Conservation (phyloP, 2,113 vertebrate species). For the Apistogramma diplotaenia region DNA sequence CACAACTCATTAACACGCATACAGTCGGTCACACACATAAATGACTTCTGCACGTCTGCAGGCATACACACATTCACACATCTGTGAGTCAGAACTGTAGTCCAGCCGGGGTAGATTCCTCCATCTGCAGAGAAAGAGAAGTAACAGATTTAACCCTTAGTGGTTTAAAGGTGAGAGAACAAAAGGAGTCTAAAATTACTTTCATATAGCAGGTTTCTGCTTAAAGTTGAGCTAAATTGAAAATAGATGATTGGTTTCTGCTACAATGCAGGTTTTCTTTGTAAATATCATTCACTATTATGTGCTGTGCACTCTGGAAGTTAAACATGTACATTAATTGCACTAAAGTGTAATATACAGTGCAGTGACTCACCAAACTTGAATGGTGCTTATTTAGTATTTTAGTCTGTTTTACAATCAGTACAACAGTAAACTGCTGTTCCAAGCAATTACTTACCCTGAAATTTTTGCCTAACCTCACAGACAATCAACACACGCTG, state of each 20-base stretch:
- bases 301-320: not conserved
- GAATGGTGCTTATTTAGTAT: not conserved
- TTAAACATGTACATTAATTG: not conserved
- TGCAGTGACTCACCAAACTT: not conserved
- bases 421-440: not conserved
- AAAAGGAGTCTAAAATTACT: not conserved
- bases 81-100: slow-evolving; percentile 38
- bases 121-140: slow-evolving; percentile 42
- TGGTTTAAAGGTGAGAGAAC: slow-evolving; percentile 3
- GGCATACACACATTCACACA: not conserved
- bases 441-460: not conserved
- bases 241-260: not conserved
- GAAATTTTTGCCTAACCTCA: not conserved
- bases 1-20: slow-evolving; percentile 24
- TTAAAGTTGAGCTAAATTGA: not conserved
- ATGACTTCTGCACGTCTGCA: not conserved
- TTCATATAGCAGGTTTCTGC: not conserved
- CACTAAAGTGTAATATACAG: not conserved
- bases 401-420: not conserved
- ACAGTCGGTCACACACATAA: not conserved
- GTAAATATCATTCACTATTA: not conserved
- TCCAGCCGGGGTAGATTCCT: slow-evolving; percentile 52
- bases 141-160: slow-evolving; percentile 39
- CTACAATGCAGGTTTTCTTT: not conserved
- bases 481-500: not conserved